These are phyloP conservation scores for Neuroscelio doddi DNA, from an alignment of 2,888 invertebrate species.

Conservation along the genomic window DNA sequence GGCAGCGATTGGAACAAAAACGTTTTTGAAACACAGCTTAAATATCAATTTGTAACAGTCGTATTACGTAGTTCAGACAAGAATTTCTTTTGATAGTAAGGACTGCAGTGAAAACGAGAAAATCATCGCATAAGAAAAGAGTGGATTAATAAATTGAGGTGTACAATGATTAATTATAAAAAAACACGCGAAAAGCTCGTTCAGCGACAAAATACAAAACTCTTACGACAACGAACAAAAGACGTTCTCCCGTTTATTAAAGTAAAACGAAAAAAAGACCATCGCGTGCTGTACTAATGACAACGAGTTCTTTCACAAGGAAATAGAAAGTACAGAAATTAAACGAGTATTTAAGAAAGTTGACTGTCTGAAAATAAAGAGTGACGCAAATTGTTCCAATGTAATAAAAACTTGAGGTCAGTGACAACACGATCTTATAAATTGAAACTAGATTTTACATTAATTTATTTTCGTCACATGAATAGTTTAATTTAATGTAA, in stretches of 20 bases:
- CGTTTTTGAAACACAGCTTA: constrained; percentile 3
- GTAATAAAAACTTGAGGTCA: no score
- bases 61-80: constrained; percentile 8
- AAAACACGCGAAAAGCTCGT: constrained; percentile 46
- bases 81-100: constrained; percentile 14
- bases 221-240: constrained; percentile 33
- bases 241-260: constrained; percentile 22
- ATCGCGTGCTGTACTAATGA: not conserved
- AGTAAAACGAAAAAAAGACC: constrained; percentile 17
- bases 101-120: constrained; percentile 13
- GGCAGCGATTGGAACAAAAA: constrained; percentile 26
- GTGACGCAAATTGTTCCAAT: no score
- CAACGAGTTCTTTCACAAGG: no score
- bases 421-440: no score
- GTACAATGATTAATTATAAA: constrained; percentile 37
- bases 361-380: no score
- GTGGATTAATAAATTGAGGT: constrained; percentile 32
- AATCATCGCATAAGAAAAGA: constrained; percentile 19
- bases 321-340: no score
- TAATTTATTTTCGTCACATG: no score
- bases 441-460: no score
- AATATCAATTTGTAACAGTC: not conserved
- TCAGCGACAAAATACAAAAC: constrained; percentile 46
- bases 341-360: no score
- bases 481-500: no score